Evolutionary conservation across 2,888 invertebrate species (phyloP).

Genomic region (Drosophila setosimentum): DNA sequence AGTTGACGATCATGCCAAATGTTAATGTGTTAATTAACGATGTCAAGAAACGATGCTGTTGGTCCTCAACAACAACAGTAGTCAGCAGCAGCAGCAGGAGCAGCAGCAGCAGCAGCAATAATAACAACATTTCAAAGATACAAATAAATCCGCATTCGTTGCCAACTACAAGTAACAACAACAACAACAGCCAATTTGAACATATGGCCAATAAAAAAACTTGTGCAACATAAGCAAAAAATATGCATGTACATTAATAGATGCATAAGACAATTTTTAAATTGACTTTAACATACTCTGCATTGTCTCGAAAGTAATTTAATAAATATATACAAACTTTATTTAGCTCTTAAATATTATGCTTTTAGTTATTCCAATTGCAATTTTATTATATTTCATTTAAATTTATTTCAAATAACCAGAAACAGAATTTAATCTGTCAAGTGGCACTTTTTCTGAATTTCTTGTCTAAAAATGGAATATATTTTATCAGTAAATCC

Average conservation of each 20-base stretch:
- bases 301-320: neutral
- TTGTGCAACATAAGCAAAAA: slow-evolving; percentile 12
- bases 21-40: slow-evolving; percentile 85
- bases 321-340: neutral
- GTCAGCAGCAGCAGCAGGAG: neutral
- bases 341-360: neutral
- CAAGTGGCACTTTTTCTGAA: neutral
- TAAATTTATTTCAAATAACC: neutral
- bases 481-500: neutral
- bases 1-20: slow-evolving; percentile 57
- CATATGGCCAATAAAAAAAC: slow-evolving; percentile 49
- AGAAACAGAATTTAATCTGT: neutral
- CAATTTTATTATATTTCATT: neutral
- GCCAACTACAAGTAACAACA: slow-evolving; percentile 22
- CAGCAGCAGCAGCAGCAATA: slow-evolving; percentile 23
- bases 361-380: neutral
- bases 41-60: slow-evolving; percentile 78
- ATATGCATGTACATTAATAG: neutral
- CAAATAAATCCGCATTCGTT: slow-evolving; percentile 39
- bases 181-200: slow-evolving; percentile 25
- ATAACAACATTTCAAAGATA: slow-evolving; percentile 30
- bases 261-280: neutral
- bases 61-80: slow-evolving; percentile 63
- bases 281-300: slow-evolving; percentile 12
- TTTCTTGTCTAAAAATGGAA: neutral